phyloP scores from a whole-genome alignment of 2,888 invertebrate genomes.

The Teleogryllus oceanicus region DNA sequence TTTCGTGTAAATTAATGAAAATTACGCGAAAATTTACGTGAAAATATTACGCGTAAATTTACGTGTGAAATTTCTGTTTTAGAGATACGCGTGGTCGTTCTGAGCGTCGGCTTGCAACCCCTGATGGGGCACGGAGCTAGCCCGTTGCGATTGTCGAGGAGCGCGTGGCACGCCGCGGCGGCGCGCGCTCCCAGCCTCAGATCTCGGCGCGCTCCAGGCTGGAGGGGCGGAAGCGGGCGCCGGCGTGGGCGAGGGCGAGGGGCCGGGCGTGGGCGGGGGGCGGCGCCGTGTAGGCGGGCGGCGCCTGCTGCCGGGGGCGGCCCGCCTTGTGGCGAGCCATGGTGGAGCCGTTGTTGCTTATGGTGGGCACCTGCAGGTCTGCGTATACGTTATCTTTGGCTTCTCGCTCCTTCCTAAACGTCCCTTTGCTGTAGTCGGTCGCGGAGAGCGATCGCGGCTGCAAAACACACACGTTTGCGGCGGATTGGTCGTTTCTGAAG shows the following conservation, averaged over 20 bases:
- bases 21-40: no score
- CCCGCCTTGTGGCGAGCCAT: conserved; percentile 32
- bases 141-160: no score
- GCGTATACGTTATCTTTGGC: conserved; percentile 44
- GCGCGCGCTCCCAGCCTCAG: conserved; percentile 22
- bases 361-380: conserved; percentile 45
- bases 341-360: conserved; percentile 42
- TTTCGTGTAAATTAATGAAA: no score
- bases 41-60: no score
- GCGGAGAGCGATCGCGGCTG: conserved; percentile 31
- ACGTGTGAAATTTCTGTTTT: no score
- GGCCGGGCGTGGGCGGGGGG: conserved; percentile 30
- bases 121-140: no score
- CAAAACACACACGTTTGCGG: conserved; percentile 28
- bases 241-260: conserved; percentile 32
- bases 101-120: no score
- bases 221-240: conserved; percentile 35
- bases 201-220: conserved; percentile 37
- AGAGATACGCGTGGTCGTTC: no score
- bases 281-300: conserved; percentile 31
- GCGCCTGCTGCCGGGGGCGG: conserved; percentile 25
- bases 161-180: no score
- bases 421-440: conserved; percentile 29
- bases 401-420: conserved; percentile 32
- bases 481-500: not conserved